These are phyloP conservation scores for Threskiornis aethiopicus DNA, from an alignment of 2,797 vertebrate species.

Conservation along the genomic window DNA sequence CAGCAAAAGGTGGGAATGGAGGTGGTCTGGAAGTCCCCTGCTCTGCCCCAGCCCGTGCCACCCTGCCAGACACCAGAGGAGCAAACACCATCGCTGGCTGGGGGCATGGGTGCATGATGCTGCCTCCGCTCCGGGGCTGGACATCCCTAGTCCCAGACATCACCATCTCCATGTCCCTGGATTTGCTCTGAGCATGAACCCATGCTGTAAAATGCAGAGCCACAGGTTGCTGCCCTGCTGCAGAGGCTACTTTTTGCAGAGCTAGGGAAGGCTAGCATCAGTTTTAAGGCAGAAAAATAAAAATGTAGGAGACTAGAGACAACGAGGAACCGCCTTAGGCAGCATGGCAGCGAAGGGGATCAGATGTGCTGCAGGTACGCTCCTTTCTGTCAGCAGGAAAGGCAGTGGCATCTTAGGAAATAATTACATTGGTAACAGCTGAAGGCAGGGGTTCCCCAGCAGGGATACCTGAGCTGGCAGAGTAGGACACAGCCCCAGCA, in stretches of 20 bases:
- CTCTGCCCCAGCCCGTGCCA: background rate
- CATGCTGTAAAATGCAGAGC: background rate
- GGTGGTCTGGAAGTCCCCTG: background rate
- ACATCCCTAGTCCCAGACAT: background rate
- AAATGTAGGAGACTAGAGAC: background rate
- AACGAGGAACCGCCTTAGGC: background rate
- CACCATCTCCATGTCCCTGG: rapidly evolving
- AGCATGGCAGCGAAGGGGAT: background rate
- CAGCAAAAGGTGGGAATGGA: background rate
- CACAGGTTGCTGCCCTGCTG: rapidly evolving
- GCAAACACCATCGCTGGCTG: background rate
- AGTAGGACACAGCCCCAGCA: background rate
- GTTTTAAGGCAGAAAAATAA: background rate
- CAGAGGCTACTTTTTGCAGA: background rate
- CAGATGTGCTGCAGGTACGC: rapidly evolving
- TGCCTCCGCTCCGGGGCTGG: rapidly evolving
- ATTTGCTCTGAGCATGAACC: background rate
- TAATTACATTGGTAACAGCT: too few relatives aligned
- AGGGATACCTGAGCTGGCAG: background rate
- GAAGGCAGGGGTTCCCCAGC: background rate
- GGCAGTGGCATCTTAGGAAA: background rate
- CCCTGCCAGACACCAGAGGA: background rate
- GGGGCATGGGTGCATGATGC: background rate
- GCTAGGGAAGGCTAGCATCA: background rate
- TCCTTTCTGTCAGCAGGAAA: background rate